Evolutionary conservation across 2,113 vertebrate genomes (phyloP).

Genomic region (Plotosus lineatus): DNA sequence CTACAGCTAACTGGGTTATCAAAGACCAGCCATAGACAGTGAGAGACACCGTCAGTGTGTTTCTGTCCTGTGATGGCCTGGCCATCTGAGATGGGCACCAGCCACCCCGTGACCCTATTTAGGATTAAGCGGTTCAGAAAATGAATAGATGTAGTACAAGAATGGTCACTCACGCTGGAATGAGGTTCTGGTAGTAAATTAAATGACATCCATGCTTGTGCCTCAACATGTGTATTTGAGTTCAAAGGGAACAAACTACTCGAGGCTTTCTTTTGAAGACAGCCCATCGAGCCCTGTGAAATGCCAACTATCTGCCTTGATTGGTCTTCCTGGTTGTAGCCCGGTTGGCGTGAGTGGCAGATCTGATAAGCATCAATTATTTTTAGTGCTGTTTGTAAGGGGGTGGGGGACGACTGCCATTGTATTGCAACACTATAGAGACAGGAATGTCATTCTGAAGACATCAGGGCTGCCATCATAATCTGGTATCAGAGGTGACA

Average conservation of each 20-base stretch:
- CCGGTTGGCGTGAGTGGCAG: conserved; percentile 60
- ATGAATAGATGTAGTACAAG: neutral
- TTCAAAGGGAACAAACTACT: conserved; percentile 60
- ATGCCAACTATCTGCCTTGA: conserved; percentile 67
- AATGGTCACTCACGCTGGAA: neutral
- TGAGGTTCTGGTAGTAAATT: conserved; percentile 6
- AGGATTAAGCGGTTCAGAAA: too few relatives aligned
- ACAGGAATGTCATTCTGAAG: conserved; percentile 34
- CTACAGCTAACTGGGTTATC: too few relatives aligned
- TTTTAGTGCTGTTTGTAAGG: conserved; percentile 57
- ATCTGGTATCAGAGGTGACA: neutral
- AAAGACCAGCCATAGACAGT: too few relatives aligned
- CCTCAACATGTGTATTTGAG: neutral
- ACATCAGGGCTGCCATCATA: conserved; percentile 33
- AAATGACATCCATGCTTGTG: neutral
- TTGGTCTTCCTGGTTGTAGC: conserved; percentile 70
- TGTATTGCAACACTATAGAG: conserved; percentile 47
- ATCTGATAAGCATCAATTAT: conserved; percentile 69
- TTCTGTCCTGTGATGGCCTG: too few relatives aligned
- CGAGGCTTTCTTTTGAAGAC: conserved; percentile 52
- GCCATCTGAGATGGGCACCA: too few relatives aligned
- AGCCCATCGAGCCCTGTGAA: conserved; percentile 55
- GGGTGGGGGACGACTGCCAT: conserved; percentile 48
- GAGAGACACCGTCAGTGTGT: too few relatives aligned
- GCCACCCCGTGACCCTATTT: too few relatives aligned